A percentile compares a stretch with the other conserved stretches of the same genome.
Evolutionary conservation across 2,888 invertebrate genomes (phyloP).

Genomic region (Tuta absoluta): DNA sequence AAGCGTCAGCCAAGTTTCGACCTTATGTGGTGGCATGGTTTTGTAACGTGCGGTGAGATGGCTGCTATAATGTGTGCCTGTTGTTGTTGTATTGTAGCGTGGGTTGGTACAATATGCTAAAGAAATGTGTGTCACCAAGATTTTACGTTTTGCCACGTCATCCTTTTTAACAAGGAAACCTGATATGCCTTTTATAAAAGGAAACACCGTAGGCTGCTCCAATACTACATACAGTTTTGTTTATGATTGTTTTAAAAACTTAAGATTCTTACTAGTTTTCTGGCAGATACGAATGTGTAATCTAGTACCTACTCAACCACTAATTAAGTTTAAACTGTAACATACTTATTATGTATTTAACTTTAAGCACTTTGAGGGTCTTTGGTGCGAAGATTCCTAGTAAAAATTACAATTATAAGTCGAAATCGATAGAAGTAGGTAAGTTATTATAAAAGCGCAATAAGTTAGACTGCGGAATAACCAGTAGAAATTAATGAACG

Average conservation of each 20-base stretch:
- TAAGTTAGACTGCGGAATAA: constrained; percentile 8
- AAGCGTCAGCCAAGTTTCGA: constrained; percentile 30
- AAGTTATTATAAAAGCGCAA: constrained; percentile 7
- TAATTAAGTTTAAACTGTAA: too few species aligned
- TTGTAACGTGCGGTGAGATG: constrained; percentile 1
- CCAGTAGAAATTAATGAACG: constrained; percentile 36
- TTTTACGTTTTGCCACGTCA: neutral
- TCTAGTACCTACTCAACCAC: too few species aligned
- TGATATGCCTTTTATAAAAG: too few species aligned
- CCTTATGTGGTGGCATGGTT: constrained; percentile 10
- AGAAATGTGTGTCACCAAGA: neutral
- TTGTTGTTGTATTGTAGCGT: neutral
- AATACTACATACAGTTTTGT: too few species aligned
- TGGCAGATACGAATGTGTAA: too few species aligned
- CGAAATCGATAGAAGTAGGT: neutral
- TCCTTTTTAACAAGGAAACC: too few species aligned
- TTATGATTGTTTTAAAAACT: too few species aligned
- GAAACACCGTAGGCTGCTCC: too few species aligned
- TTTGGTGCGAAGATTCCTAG: too few species aligned
- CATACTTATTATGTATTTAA: too few species aligned
- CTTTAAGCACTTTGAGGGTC: too few species aligned
- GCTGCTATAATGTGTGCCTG: neutral
- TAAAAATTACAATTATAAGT: neutral
- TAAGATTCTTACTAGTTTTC: too few species aligned
- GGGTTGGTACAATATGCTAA: neutral